Conservation (phyloP, 2,888 invertebrate genomes). For the Perizoma affinitatum region DNA sequence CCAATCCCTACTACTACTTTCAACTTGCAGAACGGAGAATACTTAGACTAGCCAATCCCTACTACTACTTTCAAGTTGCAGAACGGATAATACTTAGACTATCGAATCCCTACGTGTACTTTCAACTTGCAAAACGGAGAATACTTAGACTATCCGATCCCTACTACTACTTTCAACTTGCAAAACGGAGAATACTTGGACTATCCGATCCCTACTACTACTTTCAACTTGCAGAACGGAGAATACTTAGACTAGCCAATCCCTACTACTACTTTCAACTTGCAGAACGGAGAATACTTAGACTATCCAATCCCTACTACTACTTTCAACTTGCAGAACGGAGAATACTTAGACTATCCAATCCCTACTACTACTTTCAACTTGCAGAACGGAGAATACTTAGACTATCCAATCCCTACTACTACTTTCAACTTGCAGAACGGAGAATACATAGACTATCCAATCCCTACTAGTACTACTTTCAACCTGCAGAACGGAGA, state of each 20-base stretch:
- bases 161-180: neutral
- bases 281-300: slow-evolving; percentile 84
- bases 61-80: slow-evolving; percentile 47
- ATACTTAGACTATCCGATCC: too few relatives aligned
- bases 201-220: too few relatives aligned
- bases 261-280: neutral
- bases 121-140: slow-evolving; percentile 84
- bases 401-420: too few relatives aligned
- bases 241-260: too few relatives aligned
- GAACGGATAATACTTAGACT: slow-evolving; percentile 80
- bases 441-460: slow-evolving; percentile 63
- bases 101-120: too few relatives aligned
- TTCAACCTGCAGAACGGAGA: slow-evolving; percentile 84
- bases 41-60: too few relatives aligned
- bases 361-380: neutral
- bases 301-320: too few relatives aligned
- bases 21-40: slow-evolving; percentile 84
- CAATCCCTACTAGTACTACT: too few relatives aligned
- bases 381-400: slow-evolving; percentile 84
- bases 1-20: too few relatives aligned
- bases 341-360: slow-evolving; percentile 48
- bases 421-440: slow-evolving; percentile 71
- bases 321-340: slow-evolving; percentile 79
- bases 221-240: slow-evolving; percentile 83
- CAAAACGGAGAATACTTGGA: slow-evolving; percentile 83